Base-by-base conservation (phyloP, 2,888 invertebrate species). In the Zaprionus obscuricornis region DNA sequence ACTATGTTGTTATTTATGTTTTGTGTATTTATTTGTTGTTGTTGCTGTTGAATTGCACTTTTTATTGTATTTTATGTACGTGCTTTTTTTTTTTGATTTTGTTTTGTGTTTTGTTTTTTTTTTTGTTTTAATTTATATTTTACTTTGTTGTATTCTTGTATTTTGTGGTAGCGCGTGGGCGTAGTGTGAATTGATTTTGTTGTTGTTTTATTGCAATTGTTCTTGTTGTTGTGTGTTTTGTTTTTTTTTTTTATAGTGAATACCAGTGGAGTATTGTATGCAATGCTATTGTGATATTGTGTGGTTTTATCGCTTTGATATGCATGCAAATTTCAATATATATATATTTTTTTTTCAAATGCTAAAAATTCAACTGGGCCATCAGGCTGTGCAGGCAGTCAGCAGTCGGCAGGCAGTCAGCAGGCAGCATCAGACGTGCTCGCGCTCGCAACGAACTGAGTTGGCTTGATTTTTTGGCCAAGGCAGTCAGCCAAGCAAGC, bases 391-490 rank as follows among this genome's bases (percentile, higher is more conserved):
- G 40, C 67, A 67, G 73, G 58, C 78, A 51, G 51, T 42, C 54
- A 57, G 62, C n/a, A n/a, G n/a, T n/a, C n/a, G n/a, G 47, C 71
- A 56, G 45, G 55, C 67, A 56, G 59, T 43, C 49, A 54, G 46
- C 46, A 24, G 31, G 45, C 74, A 75, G 68, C 85, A 82, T 54
- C 85, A 72, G 83, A 85, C 79, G 79, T 79, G 83, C 65, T 78
- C 75, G 78, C 78, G 78, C 75, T 83, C 85, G 69, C 74, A 82
- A 83, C 85, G 60, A 69, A 85, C 81, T 85, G 84, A 79, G 85
- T 85, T 84, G 52, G 77, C 78, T 65, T 77, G 66, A 77, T 59
- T 70, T 74, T n/a, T 82, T 42, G 39, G 58, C 37, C 63, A 59
- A 68, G 65, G 60, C 62, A 66, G 56, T 39, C 60, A 65, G 63